Percentiles rank a stretch among this genome's conserved stretches.
Conservation (phyloP, 2,797 vertebrate species). For the Myotis planiceps region DNA sequence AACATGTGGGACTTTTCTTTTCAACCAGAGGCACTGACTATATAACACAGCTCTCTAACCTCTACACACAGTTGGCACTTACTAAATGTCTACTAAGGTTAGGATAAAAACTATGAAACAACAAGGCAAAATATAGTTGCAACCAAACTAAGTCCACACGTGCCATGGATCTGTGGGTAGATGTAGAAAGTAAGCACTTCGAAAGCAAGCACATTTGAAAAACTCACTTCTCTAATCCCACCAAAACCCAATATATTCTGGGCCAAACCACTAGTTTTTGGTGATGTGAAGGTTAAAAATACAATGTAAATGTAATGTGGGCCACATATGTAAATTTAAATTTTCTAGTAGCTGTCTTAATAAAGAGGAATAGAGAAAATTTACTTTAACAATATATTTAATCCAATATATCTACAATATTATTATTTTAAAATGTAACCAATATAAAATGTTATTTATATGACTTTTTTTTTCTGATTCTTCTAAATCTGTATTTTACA, state of each 20-base stretch:
- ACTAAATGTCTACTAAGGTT: neutral
- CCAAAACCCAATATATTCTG: neutral
- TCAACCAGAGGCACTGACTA: neutral
- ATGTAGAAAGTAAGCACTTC: neutral
- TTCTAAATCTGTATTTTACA: neutral
- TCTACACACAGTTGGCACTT: neutral
- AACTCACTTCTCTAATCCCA: neutral
- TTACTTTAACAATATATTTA: neutral
- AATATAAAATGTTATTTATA: neutral
- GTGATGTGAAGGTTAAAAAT: neutral
- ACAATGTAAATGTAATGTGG: neutral
- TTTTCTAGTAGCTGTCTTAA: neutral
- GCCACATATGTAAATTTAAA: neutral
- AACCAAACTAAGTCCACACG: neutral
- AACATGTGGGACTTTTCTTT: neutral
- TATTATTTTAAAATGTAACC: neutral
- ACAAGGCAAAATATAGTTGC: neutral
- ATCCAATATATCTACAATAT: neutral
- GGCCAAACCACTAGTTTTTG: neutral
- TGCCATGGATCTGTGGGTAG: neutral
- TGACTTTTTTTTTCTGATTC: neutral
- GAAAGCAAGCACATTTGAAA: neutral
- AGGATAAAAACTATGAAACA: neutral
- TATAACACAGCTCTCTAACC: neutral
- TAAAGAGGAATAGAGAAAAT: neutral